Evolutionary conservation across 2,113 vertebrate species (phyloP).

Genomic region (Alouatta palliata): DNA sequence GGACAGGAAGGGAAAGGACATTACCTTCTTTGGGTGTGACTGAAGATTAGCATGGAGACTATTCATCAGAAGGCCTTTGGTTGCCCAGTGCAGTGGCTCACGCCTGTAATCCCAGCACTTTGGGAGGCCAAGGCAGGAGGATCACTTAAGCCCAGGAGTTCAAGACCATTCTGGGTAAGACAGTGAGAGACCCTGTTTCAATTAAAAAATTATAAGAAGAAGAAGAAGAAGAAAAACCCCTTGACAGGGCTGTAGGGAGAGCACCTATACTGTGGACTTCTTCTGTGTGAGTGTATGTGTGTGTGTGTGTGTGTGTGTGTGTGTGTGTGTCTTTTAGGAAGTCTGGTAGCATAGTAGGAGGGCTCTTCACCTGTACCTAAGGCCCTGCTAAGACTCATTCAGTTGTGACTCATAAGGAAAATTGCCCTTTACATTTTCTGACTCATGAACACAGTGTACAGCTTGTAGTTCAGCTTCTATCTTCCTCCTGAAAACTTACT

Average conservation of each 20-base stretch:
- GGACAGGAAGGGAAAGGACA: conserved; percentile 45
- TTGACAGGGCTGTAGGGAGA: not conserved
- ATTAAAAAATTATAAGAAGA: too few relatives aligned
- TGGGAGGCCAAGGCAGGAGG: too few relatives aligned
- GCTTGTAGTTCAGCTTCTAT: not conserved
- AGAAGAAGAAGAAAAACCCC: not conserved
- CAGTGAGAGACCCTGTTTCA: too few relatives aligned
- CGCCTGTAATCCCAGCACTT: too few relatives aligned
- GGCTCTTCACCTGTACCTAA: not conserved
- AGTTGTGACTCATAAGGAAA: conserved; percentile 48
- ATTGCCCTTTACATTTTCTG: conserved; percentile 46
- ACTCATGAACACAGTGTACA: not conserved
- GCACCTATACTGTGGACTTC: not conserved
- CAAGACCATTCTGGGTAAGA: too few relatives aligned
- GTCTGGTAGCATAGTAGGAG: not conserved
- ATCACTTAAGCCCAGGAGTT: too few relatives aligned
- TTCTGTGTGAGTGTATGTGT: not conserved
- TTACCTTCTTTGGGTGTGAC: conserved; percentile 38
- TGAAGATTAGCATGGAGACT: not conserved
- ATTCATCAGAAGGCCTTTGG: not conserved
- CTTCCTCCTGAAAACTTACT: conserved; percentile 9
- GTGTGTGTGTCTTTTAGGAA: not conserved
- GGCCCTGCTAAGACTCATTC: not conserved
- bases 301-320: too few relatives aligned
- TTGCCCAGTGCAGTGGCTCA: not conserved